These are phyloP conservation scores for Oscheius sp. DNA, from an alignment of 2,888 invertebrate genomes.

Conservation along the genomic window DNA sequence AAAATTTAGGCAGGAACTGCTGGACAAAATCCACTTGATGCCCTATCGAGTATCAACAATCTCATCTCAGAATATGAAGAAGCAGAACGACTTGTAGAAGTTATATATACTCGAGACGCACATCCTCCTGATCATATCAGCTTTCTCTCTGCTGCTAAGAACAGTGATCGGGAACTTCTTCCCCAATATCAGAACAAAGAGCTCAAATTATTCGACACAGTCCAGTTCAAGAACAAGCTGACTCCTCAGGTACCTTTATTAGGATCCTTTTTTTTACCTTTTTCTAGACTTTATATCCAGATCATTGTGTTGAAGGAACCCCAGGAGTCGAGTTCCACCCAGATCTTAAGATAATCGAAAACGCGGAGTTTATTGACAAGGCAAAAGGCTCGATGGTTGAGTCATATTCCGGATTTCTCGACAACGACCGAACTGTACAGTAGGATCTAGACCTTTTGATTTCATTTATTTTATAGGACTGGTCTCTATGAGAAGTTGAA, in stretches of 20 bases:
- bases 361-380: neutral
- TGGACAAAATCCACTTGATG: neutral
- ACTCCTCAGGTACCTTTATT: neutral
- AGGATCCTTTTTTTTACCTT: neutral
- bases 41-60: neutral
- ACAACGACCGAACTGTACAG: neutral
- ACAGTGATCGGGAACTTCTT: neutral
- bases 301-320: conserved; percentile 1
- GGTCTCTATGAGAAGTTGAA: neutral
- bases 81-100: neutral
- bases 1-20: neutral
- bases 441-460: neutral
- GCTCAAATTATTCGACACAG: neutral
- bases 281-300: neutral
- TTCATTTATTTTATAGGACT: neutral
- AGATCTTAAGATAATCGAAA: neutral
- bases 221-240: neutral
- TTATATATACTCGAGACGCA: conserved; percentile 13
- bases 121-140: neutral
- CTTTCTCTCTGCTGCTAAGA: neutral
- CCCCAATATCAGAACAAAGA: neutral
- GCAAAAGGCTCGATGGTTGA: neutral
- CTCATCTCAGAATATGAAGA: neutral
- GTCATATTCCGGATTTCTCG: neutral
- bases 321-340: neutral